A percentile compares a stretch with the other conserved stretches of the same genome.
Conservation (phyloP, 2,113 vertebrate genomes). For the Rhipidura dahli region DNA sequence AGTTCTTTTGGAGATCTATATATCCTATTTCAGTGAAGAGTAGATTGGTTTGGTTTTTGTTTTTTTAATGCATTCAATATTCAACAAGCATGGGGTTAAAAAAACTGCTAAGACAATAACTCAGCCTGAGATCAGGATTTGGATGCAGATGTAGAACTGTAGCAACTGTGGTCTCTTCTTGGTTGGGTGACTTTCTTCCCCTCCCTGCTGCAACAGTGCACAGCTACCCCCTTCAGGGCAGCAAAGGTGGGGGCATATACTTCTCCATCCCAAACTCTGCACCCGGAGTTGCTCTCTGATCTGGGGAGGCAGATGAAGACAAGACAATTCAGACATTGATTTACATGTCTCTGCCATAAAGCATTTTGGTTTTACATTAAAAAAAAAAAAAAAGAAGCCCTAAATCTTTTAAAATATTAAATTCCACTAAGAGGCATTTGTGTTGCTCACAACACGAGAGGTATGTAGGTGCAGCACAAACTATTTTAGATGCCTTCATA, state of each 20-base stretch:
- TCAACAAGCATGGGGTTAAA: background rate
- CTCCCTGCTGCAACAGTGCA: background rate
- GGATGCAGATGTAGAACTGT: background rate
- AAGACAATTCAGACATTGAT: background rate
- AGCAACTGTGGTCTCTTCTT: background rate
- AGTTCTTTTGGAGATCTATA: background rate
- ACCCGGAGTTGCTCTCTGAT: background rate
- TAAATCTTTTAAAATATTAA: background rate
- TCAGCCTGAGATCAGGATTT: background rate
- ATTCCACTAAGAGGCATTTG: background rate
- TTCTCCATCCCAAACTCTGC: background rate
- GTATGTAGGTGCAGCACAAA: background rate
- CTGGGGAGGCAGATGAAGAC: background rate
- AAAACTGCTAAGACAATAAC: background rate
- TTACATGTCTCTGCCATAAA: background rate
- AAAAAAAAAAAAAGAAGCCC: background rate
- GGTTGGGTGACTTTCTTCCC: background rate
- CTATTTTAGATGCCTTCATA: background rate
- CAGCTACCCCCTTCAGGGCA: fast-evolving
- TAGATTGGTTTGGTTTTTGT: background rate
- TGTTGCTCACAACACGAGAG: background rate
- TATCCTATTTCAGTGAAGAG: background rate
- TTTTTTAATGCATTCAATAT: background rate
- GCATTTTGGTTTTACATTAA: background rate
- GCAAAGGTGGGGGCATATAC: background rate